Evolutionary conservation across 2,888 invertebrate genomes (phyloP).

Genomic region (Xestobium rufovillosum): DNA sequence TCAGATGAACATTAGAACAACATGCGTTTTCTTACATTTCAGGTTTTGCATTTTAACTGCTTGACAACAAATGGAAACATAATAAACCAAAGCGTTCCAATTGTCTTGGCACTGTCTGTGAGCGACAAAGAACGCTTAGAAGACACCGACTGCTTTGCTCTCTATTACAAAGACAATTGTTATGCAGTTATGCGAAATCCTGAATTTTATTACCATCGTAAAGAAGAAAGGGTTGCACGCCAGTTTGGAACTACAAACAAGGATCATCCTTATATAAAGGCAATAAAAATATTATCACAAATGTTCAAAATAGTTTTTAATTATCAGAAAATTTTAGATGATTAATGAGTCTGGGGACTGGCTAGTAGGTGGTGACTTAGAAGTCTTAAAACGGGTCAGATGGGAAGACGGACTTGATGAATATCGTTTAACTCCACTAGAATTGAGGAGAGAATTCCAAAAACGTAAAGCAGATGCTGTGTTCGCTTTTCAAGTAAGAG

Average conservation of each 20-base stretch:
- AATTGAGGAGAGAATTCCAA: constrained; percentile 70
- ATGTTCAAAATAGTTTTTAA: constrained; percentile 5
- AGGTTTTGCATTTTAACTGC: constrained; percentile 84
- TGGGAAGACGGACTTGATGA: constrained; percentile 93
- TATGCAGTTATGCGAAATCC: constrained; percentile 72
- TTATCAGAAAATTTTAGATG: constrained; percentile 44
- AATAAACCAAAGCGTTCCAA: constrained; percentile 87
- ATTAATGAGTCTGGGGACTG: constrained; percentile 89
- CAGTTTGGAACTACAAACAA: constrained; percentile 83
- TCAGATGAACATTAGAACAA: no score
- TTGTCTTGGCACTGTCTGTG: constrained; percentile 73
- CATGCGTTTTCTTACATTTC: constrained; percentile 4
- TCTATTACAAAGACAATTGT: constrained; percentile 55
- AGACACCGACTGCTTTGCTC: constrained; percentile 54
- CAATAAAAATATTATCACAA: constrained; percentile 13
- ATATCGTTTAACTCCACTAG: constrained; percentile 86
- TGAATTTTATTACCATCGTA: constrained; percentile 87
- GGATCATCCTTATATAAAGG: constrained; percentile 83
- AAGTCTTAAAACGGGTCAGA: constrained; percentile 75
- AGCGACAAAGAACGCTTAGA: constrained; percentile 64
- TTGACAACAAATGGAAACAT: constrained; percentile 62
- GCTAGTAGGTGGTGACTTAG: constrained; percentile 85
- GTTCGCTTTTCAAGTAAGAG: constrained; percentile 89
- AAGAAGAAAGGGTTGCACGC: constrained; percentile 81
- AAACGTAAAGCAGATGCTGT: constrained; percentile 85